phyloP scores from a whole-genome alignment of 92 coral and sea anemone species.

The Palythoa caribaeorum region DNA sequence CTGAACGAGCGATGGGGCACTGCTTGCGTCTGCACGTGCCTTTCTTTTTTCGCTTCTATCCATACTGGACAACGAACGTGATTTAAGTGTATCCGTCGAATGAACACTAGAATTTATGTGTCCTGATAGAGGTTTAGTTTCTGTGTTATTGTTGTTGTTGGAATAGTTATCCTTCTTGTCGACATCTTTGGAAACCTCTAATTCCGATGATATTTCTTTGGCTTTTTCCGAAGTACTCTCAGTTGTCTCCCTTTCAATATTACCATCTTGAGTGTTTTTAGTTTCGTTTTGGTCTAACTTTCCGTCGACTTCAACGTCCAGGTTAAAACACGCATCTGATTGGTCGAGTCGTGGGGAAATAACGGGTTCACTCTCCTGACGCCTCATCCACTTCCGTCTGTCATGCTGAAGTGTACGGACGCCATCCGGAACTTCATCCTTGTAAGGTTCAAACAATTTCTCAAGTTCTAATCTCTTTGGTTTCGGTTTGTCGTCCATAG shows the following conservation, averaged over 20 bases:
- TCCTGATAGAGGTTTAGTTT: slow-evolving; percentile 32
- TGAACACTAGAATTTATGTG: slow-evolving; percentile 49
- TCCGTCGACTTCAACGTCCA: neutral
- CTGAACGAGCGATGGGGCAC: slow-evolving; percentile 35
- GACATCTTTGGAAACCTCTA: neutral
- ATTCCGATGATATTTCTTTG: neutral
- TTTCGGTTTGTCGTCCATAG: slow-evolving; percentile 72
- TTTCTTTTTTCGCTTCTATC: slow-evolving; percentile 22
- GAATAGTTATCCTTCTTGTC: neutral
- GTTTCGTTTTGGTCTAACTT: neutral
- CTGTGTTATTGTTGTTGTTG: slow-evolving; percentile 32
- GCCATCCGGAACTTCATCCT: slow-evolving; percentile 52
- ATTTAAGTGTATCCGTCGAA: slow-evolving; percentile 40
- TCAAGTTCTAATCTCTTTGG: slow-evolving; percentile 29
- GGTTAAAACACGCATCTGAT: slow-evolving; percentile 28
- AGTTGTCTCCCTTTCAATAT: neutral
- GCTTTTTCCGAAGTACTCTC: neutral
- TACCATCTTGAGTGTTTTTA: neutral
- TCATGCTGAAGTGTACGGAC: slow-evolving; percentile 20
- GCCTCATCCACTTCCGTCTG: slow-evolving; percentile 40
- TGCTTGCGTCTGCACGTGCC: slow-evolving; percentile 14
- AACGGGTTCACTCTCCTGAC: slow-evolving; percentile 70
- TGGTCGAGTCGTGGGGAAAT: slow-evolving; percentile 56
- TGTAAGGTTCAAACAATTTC: slow-evolving; percentile 53
- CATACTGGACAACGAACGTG: slow-evolving; percentile 41